Conservation (phyloP, 2,888 invertebrate species). For the Phania funesta region DNA sequence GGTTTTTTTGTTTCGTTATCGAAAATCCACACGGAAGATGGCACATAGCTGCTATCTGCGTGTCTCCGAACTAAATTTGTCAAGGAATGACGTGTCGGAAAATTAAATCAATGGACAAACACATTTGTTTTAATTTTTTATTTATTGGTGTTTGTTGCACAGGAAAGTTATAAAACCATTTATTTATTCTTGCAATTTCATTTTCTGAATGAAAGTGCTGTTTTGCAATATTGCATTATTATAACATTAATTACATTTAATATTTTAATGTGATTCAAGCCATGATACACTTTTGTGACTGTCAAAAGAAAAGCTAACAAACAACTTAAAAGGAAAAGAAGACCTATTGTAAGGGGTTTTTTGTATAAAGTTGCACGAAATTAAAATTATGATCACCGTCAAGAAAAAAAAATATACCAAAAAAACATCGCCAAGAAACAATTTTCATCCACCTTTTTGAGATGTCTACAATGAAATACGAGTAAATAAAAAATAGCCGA, state of each 20-base stretch:
- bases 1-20: too few relatives aligned
- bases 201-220: too few relatives aligned
- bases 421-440: neutral
- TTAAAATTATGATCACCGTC: slow-evolving; percentile 44
- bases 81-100: too few relatives aligned
- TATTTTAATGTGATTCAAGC: neutral
- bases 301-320: neutral
- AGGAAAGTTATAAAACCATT: neutral
- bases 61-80: too few relatives aligned
- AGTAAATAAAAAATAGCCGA: slow-evolving; percentile 43
- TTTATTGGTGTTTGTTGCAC: neutral
- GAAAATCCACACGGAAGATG: too few relatives aligned
- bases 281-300: slow-evolving; percentile 18
- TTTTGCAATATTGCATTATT: too few relatives aligned
- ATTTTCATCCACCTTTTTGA: slow-evolving; percentile 15
- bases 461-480: slow-evolving; percentile 47
- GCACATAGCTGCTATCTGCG: too few relatives aligned
- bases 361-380: slow-evolving; percentile 50
- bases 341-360: neutral
- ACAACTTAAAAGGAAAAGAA: neutral
- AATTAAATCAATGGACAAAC: too few relatives aligned
- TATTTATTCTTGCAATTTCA: neutral
- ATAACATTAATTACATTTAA: neutral
- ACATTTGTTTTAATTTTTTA: neutral
- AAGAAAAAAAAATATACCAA: neutral